phyloP scores from a whole-genome alignment of 1,140 invertebrate species.

The Myzus persicae region DNA sequence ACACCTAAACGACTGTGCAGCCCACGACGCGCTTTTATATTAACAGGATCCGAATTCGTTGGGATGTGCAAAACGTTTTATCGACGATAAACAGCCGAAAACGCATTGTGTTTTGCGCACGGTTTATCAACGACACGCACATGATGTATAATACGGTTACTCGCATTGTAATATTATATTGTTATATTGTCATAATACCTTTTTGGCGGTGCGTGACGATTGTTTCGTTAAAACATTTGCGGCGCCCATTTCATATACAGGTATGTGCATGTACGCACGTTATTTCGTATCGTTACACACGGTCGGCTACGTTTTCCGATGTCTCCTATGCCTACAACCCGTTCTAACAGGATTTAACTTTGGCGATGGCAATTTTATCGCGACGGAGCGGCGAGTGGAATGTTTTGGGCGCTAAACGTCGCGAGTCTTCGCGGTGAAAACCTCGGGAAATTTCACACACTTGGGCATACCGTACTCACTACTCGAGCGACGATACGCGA shows the following conservation, averaged over 20 bases:
- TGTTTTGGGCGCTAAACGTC: not conserved
- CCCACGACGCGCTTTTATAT: not conserved
- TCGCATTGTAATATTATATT: not conserved
- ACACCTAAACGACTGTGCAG: too few relatives aligned
- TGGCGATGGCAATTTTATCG: not conserved
- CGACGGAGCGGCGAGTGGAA: not conserved
- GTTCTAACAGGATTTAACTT: not conserved
- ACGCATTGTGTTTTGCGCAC: not conserved
- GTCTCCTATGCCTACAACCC: not conserved
- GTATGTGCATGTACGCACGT: not conserved
- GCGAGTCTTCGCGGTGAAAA: not conserved
- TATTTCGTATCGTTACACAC: not conserved
- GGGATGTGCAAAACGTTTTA: constrained; percentile 44
- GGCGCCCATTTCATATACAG: too few relatives aligned
- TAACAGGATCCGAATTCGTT: constrained; percentile 48
- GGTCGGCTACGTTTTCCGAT: not conserved
- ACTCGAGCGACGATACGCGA: not conserved
- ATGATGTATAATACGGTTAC: too few relatives aligned
- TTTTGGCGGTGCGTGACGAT: not conserved
- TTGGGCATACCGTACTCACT: not conserved
- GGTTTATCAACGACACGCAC: not conserved
- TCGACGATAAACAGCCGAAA: constrained; percentile 4
- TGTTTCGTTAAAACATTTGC: not conserved
- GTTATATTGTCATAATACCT: not conserved
- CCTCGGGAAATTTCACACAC: not conserved